These are phyloP conservation scores for Scaptodrosophila lebanonensis DNA, from an alignment of 1,140 invertebrate species.

Conservation along the genomic window DNA sequence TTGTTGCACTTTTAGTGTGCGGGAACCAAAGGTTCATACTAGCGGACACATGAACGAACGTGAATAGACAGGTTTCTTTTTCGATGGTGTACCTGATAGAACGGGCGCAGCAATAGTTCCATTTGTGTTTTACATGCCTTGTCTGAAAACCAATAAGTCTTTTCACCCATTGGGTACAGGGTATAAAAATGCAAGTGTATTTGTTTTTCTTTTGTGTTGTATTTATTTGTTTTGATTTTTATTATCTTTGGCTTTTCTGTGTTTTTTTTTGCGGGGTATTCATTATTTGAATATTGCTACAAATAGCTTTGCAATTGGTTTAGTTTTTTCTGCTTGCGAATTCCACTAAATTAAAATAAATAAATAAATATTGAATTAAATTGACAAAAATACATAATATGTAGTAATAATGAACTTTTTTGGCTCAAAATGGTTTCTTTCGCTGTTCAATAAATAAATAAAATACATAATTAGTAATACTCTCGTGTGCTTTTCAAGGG, in stretches of 20 bases:
- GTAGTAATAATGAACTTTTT: too few relatives aligned
- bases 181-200: too few relatives aligned
- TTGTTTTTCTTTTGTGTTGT: conserved; percentile 29
- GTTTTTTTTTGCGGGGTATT: conserved; percentile 20
- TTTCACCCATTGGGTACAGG: too few relatives aligned
- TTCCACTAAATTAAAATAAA: conserved; percentile 57
- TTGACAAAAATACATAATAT: conserved; percentile 47
- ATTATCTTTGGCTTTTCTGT: conserved; percentile 62
- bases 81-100: too few relatives aligned
- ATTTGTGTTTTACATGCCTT: too few relatives aligned
- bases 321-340: conserved; percentile 39
- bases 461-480: conserved; percentile 58
- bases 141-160: too few relatives aligned
- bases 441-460: conserved; percentile 53
- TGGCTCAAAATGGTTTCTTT: conserved; percentile 2
- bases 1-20: too few relatives aligned
- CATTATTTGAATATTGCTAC: conserved; percentile 24
- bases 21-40: too few relatives aligned
- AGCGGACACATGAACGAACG: too few relatives aligned
- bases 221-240: conserved; percentile 48
- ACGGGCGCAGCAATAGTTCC: too few relatives aligned
- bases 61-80: too few relatives aligned
- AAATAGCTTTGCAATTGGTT: conserved; percentile 31
- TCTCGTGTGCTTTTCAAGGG: conserved; percentile 31
- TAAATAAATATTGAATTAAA: conserved; percentile 44